Base-by-base conservation (phyloP, 2,113 vertebrate genomes). In the Oncorhynchus keta region DNA sequence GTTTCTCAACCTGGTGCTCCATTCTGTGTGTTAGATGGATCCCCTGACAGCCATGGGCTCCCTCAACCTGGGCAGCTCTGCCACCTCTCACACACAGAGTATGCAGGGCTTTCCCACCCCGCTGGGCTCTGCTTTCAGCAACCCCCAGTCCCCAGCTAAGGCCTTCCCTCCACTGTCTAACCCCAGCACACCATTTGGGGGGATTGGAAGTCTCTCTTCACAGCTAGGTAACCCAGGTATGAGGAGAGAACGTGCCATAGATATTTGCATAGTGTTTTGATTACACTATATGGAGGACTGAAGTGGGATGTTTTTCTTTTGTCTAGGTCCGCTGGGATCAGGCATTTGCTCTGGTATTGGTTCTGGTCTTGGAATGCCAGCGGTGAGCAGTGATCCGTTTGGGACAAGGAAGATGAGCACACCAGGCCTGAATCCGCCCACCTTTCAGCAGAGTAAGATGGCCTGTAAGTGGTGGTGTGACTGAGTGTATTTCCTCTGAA, bases 381-480 rank as follows among this genome's bases (percentile, higher is more conserved):
- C 96, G 0, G 97, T 98, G 66, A 99, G 93, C 89, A 97, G 92
- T 0, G 98, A 99, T 75, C 97, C 96, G 0, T 99, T 99, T 85
- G 94, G 96, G 83, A 95, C 95, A 88, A 96, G 97, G 90, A 99
- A 99, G 94, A 94, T 99, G 94, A 97, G 97, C 94, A 97, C 97
- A 83, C 97, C 98, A 79, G 97, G 97, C 92, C 86, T 99, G 92
- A 99, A 96, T 92, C 97, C 97, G 68, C 94, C 96, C 65, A 97
- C 97, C 90, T 99, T 99, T 94, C 98, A 99, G 95, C 98, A 99
- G 96, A 99, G 98, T 99, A 98, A 96, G 98, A 97, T 96, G 95
- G 93, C 95, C 95, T 96, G 94, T 96, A 95, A 96, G 95, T 97
- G 94, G 94, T 95, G 95, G 94, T 96, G 95, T 94, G 96, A 93